Conservation (phyloP, 1,140 invertebrate species). For the Lasioglossum albipes region DNA sequence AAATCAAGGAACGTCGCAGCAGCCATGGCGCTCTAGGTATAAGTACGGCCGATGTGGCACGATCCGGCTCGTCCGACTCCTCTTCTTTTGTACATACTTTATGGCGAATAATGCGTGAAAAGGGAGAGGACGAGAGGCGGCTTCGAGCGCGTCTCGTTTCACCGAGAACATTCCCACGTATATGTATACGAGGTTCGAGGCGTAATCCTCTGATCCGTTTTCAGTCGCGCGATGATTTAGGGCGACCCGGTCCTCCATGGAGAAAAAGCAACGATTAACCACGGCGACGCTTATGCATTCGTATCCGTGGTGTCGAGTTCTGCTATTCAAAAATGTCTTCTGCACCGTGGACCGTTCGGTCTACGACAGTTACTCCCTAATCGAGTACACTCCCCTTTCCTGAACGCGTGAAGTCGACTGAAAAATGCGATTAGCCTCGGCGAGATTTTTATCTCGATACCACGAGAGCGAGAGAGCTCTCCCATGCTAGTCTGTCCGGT, state of each 20-base stretch:
- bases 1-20: slow-evolving; percentile 72
- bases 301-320: background rate
- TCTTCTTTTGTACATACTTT: slow-evolving; percentile 39
- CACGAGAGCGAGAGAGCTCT: no score
- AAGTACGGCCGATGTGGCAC: slow-evolving; percentile 61
- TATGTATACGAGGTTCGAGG: background rate
- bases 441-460: background rate
- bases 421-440: background rate
- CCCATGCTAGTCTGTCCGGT: no score
- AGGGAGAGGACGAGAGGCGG: slow-evolving; percentile 24
- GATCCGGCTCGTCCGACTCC: slow-evolving; percentile 28
- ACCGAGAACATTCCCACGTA: slow-evolving; percentile 37
- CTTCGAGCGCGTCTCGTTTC: slow-evolving; percentile 38
- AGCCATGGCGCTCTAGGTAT: slow-evolving; percentile 65
- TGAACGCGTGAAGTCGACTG: background rate
- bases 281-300: slow-evolving; percentile 24
- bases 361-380: background rate
- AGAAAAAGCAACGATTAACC: slow-evolving; percentile 43
- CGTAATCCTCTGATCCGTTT: slow-evolving; percentile 44
- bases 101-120: slow-evolving; percentile 53
- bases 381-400: background rate
- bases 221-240: slow-evolving; percentile 32
- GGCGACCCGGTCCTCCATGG: slow-evolving; percentile 28
- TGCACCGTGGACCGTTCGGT: background rate
- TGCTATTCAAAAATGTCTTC: background rate